These are phyloP conservation scores for Lasioglossum marginatum DNA, from an alignment of 2,888 invertebrate species.

Conservation along the genomic window DNA sequence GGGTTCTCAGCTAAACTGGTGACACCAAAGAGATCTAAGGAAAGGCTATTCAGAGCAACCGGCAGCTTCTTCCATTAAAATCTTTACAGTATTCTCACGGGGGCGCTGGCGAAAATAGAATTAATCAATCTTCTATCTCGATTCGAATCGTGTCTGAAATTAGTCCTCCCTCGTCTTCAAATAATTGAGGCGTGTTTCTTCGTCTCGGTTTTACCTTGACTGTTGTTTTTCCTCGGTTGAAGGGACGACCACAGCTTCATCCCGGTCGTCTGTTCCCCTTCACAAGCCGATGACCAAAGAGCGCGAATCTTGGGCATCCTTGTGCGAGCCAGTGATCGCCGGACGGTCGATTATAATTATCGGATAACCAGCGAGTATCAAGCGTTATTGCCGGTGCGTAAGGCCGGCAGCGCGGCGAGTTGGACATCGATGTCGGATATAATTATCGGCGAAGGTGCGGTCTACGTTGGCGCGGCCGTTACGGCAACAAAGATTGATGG, in stretches of 20 bases:
- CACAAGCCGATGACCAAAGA: conserved; percentile 59
- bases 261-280: conserved; percentile 21
- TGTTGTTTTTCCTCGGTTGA: neutral
- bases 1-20: neutral
- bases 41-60: neutral
- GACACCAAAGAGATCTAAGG: neutral
- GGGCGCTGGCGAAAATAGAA: neutral
- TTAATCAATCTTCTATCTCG: neutral
- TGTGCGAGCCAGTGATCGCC: conserved; percentile 58
- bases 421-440: conserved; percentile 72
- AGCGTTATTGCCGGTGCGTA: conserved; percentile 37
- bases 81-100: neutral
- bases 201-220: conserved; percentile 20
- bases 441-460: conserved; percentile 70
- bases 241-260: conserved; percentile 1
- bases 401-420: conserved; percentile 56
- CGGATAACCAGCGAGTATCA: conserved; percentile 54
- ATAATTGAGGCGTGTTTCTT: neutral
- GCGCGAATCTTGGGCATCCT: conserved; percentile 61
- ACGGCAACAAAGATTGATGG: conserved; percentile 45
- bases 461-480: conserved; percentile 34
- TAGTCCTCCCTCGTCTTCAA: neutral
- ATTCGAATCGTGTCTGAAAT: neutral
- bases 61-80: neutral
- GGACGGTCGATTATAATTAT: conserved; percentile 67